Evolutionary conservation across 2,113 vertebrate genomes (phyloP), one percentile per base, ranked within the genome.

Genomic region (Eonycteris spelaea): DNA sequence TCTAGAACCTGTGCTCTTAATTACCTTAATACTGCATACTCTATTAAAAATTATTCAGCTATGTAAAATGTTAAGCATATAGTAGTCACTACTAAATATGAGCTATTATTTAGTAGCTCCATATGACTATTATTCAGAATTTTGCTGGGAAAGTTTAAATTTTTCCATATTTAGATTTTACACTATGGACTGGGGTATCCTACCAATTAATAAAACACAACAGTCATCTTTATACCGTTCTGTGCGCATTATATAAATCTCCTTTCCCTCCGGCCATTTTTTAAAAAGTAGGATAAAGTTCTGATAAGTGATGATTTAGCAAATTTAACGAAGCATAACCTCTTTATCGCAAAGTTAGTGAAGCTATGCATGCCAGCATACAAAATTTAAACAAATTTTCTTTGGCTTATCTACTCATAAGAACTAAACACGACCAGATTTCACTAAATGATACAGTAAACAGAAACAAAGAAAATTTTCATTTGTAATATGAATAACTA

Each of bases 291-390:
- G 82, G 43, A 86, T 91, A 74, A 74, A 86, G 92, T 94, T 33
- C n/a, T 93, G 63, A 24, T 78, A 91, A 89, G 59, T 91, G 53
- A 92, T 74, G 28, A 92, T 48, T 94, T 92, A 95, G 94, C 53
- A 95, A 95, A 90, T 77, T 63, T 90, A 95, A 90, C 95, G 33
- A 93, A 55, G 6, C 93, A 68, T 89, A 95, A 92, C 90, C 61
- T 88, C 84, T 88, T 83, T 82, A 90, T 45, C 75, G 35, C 59
- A 96, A 95, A 97, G 71, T 70, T 70, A 94, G 78, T 90, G 86
- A 94, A 73, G 70, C 65, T 90, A 35, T 75, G 13, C 71, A 70
- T 92, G 53, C 70, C 80, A 78, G 26, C 67, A 94, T 35, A 51
- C 30, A 92, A 95, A 97, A 88, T 68, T 38, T 75, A 80, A 80